A percentile compares a stretch with the other conserved stretches of the same genome.
These are phyloP conservation scores for Rhamphomyia laevipes DNA, from an alignment of 2,888 invertebrate genomes.

Conservation along the genomic window DNA sequence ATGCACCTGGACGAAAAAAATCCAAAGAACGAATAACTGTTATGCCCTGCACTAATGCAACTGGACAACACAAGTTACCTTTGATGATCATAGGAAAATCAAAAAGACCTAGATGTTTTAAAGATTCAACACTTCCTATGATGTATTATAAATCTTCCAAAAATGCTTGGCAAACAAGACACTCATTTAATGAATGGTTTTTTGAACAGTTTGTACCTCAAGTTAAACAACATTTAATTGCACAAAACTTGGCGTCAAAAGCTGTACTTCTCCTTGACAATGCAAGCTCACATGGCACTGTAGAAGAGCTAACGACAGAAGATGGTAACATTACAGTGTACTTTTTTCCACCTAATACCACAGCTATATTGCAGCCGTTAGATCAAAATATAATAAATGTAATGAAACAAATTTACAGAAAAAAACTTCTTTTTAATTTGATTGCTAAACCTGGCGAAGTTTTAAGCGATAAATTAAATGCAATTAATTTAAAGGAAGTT, in stretches of 20 bases:
- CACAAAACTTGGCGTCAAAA: background rate
- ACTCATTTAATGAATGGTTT: background rate
- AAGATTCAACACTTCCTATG: background rate
- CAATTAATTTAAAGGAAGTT: background rate
- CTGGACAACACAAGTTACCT: background rate
- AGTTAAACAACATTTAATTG: background rate
- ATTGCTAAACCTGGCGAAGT: background rate
- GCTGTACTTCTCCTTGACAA: background rate
- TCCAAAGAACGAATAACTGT: background rate
- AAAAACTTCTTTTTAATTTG: background rate
- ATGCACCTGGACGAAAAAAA: background rate
- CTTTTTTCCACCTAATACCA: background rate
- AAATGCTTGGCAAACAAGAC: background rate
- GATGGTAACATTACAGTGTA: background rate
- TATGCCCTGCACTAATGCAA: background rate
- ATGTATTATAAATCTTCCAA: background rate
- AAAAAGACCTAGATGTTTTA: background rate
- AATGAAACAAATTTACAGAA: background rate
- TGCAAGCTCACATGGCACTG: background rate
- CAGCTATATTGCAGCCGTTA: background rate
- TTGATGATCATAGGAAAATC: background rate
- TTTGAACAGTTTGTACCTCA: background rate
- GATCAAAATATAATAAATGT: background rate
- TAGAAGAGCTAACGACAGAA: background rate
- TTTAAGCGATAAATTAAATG: background rate